Evolutionary conservation across 2,888 invertebrate genomes (phyloP), one percentile per base, ranked within the genome.

Genomic region (Athripsodes cinereus): DNA sequence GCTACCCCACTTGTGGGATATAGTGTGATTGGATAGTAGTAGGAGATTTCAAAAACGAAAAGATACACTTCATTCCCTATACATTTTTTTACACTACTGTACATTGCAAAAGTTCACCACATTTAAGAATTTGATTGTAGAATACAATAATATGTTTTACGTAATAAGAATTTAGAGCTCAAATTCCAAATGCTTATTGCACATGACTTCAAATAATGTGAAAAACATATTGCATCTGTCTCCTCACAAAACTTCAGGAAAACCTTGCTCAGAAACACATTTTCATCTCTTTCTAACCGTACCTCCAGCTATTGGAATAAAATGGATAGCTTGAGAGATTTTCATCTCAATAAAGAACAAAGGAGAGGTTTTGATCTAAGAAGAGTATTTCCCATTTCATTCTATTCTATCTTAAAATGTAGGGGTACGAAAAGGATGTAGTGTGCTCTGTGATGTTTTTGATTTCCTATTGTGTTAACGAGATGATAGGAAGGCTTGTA

Each of bases 401-500:
- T 26, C 31, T 22, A 10, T 35, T 34, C 35, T 34, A n/a, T 26
- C 31, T 26, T 47, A 26, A 13, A 50, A 2, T 44, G 31, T 35
- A 21, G 5, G 52, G 18, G 34, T 48, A 34, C 46, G 52, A 58
- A 46, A 52, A 52, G 52, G 52, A 46, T 26, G 21, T 18, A 31
- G 16, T 34, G 48, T 47, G 20, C 34, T 40, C 40, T n/a, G 40
- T 16, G 16, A 16, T 3, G 40, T 40, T 40, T 40, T 40, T 13
- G 16, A 13, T n/a, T n/a, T 13, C 3, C 2, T 16, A 44, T 46
- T 53, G 31, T 54, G 60, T 59, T 60, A 62, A 62, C 62, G 58
- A 60, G 60, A 62, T 60, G 60, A 62, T 62, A 60, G 57, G 58
- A 58, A 56, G 60, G 62, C 62, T 60, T 62, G 53, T 57, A 26